These are phyloP conservation scores for Anneissia japonica DNA, from an alignment of 35 echinoderm and acorn worm species.

Conservation along the genomic window DNA sequence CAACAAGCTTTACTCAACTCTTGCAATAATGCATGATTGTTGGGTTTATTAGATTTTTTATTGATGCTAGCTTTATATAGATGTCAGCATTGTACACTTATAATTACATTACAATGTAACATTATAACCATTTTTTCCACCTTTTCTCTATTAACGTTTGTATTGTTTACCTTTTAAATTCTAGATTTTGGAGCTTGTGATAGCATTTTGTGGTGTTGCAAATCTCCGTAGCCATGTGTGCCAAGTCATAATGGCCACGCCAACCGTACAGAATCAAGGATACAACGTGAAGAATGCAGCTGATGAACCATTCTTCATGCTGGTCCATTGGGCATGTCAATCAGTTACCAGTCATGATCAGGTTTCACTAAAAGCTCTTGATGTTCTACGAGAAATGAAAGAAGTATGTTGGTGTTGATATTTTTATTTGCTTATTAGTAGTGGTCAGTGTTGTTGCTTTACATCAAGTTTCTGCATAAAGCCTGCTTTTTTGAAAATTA, in stretches of 20 bases:
- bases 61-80: too few relatives aligned
- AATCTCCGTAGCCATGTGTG: slow-evolving; percentile 44
- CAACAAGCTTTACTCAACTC: too few relatives aligned
- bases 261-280: slow-evolving; percentile 16
- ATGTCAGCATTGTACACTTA: too few relatives aligned
- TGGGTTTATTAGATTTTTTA: too few relatives aligned
- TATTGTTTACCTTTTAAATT: too few relatives aligned
- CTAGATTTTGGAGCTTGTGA: slow-evolving; percentile 63
- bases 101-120: too few relatives aligned
- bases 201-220: slow-evolving; percentile 45
- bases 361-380: slow-evolving; percentile 45
- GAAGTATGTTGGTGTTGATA: slow-evolving; percentile 37
- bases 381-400: slow-evolving; percentile 59
- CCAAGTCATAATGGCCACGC: slow-evolving; percentile 44
- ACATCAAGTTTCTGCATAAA: too few relatives aligned
- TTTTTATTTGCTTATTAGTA: background rate
- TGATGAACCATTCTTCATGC: slow-evolving; percentile 46
- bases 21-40: too few relatives aligned
- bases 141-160: too few relatives aligned
- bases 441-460: background rate
- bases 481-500: too few relatives aligned
- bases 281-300: background rate
- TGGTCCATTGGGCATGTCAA: slow-evolving; percentile 45
- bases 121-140: too few relatives aligned
- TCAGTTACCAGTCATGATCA: slow-evolving; percentile 14